A percentile compares a stretch with the other conserved stretches of the same genome.
These are phyloP conservation scores for Astropecten irregularis DNA, from an alignment of 53 echinoderm and acorn worm species.

Conservation along the genomic window DNA sequence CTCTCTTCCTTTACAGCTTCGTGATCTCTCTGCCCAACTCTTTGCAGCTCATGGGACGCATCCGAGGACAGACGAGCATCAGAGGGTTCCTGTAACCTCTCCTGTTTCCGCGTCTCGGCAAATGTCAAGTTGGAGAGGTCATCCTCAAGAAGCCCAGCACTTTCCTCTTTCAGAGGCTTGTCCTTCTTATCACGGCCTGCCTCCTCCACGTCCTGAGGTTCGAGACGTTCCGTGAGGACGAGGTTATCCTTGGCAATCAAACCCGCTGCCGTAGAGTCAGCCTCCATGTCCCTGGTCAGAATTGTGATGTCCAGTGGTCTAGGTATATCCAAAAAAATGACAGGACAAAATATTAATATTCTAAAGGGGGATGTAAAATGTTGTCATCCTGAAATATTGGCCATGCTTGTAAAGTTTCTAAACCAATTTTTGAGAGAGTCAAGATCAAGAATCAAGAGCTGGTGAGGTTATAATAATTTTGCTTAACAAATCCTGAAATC, in stretches of 20 bases:
- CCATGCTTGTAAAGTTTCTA: too few relatives aligned
- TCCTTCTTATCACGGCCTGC: background rate
- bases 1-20: too few relatives aligned
- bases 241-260: constrained; percentile 56
- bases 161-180: constrained; percentile 7
- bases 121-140: constrained; percentile 67
- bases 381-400: too few relatives aligned
- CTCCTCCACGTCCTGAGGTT: constrained; percentile 2
- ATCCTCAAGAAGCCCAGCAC: constrained; percentile 38
- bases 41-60: too few relatives aligned
- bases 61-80: too few relatives aligned
- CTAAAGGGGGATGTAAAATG: too few relatives aligned
- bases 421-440: too few relatives aligned
- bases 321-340: background rate
- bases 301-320: constrained; percentile 64
- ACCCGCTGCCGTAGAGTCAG: constrained; percentile 14
- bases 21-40: too few relatives aligned
- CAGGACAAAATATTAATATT: background rate
- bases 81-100: constrained; percentile 22
- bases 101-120: constrained; percentile 21
- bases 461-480: too few relatives aligned
- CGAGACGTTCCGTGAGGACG: constrained; percentile 37
- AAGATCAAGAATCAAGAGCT: too few relatives aligned
- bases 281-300: constrained; percentile 37
- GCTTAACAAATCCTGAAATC: too few relatives aligned